phyloP scores from a whole-genome alignment of 2,797 vertebrate species.

The Eleutherodactylus coqui region DNA sequence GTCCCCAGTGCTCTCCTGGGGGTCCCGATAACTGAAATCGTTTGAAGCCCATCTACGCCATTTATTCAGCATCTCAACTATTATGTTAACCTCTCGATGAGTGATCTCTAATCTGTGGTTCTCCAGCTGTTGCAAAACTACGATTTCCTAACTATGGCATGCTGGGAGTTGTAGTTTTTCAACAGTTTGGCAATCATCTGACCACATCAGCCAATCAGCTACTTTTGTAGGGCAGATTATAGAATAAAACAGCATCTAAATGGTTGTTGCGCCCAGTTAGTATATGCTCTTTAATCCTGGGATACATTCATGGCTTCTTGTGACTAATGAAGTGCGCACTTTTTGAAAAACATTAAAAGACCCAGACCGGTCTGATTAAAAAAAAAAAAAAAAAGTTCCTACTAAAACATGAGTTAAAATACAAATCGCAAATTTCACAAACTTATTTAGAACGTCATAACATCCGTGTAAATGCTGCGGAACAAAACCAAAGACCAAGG shows the following conservation, averaged over 20 bases:
- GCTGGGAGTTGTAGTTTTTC: no score
- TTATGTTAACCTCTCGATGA: no score
- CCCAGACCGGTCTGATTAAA: not conserved
- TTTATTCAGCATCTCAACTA: no score
- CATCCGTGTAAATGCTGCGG: not conserved
- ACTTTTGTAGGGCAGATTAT: no score
- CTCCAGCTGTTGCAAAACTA: no score
- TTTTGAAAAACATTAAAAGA: not conserved
- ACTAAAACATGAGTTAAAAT: not conserved
- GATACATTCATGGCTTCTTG: not conserved
- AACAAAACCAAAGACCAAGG: not conserved
- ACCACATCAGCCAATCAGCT: no score
- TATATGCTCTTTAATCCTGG: not conserved
- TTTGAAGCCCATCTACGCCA: no score
- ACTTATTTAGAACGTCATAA: not conserved
- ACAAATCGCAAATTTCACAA: not conserved
- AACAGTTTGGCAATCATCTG: no score
- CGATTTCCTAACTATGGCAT: no score
- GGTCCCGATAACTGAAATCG: no score
- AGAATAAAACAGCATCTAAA: not conserved
- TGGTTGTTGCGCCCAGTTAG: not conserved
- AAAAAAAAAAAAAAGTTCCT: not conserved
- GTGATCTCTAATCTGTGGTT: no score
- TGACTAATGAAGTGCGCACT: not conserved
- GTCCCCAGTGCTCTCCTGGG: no score